Evolutionary conservation across 2,797 vertebrate species (phyloP).

Genomic region (Sebastolobus altivelis): DNA sequence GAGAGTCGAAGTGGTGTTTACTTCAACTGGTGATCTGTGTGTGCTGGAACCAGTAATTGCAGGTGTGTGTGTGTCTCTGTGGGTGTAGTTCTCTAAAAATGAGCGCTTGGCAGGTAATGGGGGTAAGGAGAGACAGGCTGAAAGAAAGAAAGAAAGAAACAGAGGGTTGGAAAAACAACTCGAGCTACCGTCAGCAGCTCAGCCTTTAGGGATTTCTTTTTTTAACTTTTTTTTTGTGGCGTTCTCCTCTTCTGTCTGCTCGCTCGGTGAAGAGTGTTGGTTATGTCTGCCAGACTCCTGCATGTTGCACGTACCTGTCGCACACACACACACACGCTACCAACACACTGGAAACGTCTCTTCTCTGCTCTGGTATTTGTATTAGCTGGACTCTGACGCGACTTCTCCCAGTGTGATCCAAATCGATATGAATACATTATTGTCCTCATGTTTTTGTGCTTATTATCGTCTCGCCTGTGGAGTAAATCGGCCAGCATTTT

Average conservation of each 20-base stretch:
- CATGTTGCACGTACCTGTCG: slow-evolving; percentile 51
- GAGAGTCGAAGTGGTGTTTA: slow-evolving; percentile 12
- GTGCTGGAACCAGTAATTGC: slow-evolving; percentile 13
- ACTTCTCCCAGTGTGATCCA: background rate
- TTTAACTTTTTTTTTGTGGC: background rate
- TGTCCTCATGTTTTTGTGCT: background rate
- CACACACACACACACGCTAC: slow-evolving; percentile 30
- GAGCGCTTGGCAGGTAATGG: slow-evolving; percentile 53
- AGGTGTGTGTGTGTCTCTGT: slow-evolving; percentile 3
- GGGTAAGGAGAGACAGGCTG: slow-evolving; percentile 35
- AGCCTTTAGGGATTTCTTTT: slow-evolving; percentile 40
- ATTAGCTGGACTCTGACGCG: slow-evolving; percentile 19
- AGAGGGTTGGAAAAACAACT: slow-evolving; percentile 58
- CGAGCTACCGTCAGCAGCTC: slow-evolving; percentile 52
- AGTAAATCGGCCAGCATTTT: background rate
- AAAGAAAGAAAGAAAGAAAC: slow-evolving; percentile 12
- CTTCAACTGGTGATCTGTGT: background rate
- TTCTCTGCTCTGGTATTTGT: slow-evolving; percentile 15
- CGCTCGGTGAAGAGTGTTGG: slow-evolving; percentile 35
- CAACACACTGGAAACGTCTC: slow-evolving; percentile 9
- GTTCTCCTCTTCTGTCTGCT: slow-evolving; percentile 23
- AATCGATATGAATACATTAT: slow-evolving; percentile 11
- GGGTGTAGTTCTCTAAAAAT: slow-evolving; percentile 32
- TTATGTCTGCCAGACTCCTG: slow-evolving; percentile 54
- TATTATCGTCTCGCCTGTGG: background rate